Evolutionary conservation across 2,888 invertebrate genomes (phyloP), one percentile per base, ranked within the genome.

Genomic region (Drosophila pseudotakahashii): DNA sequence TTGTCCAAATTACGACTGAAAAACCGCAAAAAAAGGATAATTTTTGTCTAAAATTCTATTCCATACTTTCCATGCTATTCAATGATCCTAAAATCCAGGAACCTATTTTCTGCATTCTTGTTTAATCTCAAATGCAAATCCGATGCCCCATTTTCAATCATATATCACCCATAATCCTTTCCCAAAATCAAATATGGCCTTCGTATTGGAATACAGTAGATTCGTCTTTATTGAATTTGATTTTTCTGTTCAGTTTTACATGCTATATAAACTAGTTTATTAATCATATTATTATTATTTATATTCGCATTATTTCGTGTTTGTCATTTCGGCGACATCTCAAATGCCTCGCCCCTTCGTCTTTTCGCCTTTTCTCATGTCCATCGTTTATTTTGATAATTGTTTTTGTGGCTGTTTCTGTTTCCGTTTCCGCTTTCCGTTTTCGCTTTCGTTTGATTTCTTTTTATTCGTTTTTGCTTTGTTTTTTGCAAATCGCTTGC

Each of bases 161-260:
- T 26, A 6, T 26, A 26, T 26, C 14, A 5, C 3, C 30, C 13
- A 44, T 3, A 10, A 11, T 4, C 10, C 26, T 6, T 13, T 7
- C 7, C 45, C 32, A 16, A 19, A 48, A 19, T 34, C 3, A 32
- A 16, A 16, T 16, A 19, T 16, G 13, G 10, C 34, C 14, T 62
- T 63, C 41, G 34, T 32, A 53, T 83, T 84, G 77, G 82, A 83
- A 83, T 83, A 83, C 83, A 87, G 79, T 83, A 81, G 87, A 87
- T 87, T 85, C 85, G 71, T 87, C 80, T 83, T 83, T 83, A 83
- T 83, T 83, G 82, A 87, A 83, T 83, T 87, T 87, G 83, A 85
- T 83, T 83, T 83, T 71, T 78, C 73, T 82, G 87, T 82, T 82
- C 84, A 79, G 79, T 87, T 84, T 83, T 83, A 83, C 85, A 83